These are phyloP conservation scores for Oceanites oceanicus DNA, from an alignment of 2,113 vertebrate species.

Conservation along the genomic window DNA sequence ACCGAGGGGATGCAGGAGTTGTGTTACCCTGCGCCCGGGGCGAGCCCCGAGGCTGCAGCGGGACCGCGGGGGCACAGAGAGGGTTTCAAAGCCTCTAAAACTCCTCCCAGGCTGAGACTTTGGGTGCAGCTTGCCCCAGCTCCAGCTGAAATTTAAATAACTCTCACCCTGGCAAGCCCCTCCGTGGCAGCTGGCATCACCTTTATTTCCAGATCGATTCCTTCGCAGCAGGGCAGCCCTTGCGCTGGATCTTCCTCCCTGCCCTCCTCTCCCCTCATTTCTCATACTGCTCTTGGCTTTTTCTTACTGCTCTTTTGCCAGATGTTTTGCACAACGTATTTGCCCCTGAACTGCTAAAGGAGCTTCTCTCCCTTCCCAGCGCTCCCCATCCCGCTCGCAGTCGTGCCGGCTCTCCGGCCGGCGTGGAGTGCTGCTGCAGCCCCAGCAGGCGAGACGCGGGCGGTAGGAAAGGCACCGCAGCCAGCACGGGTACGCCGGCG, in stretches of 20 bases:
- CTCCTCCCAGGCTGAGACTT: too few species aligned
- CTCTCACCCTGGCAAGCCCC: background rate
- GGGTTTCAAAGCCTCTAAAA: background rate
- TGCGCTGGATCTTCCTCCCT: background rate
- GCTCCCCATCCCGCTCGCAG: background rate
- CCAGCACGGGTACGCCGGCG: rapidly evolving
- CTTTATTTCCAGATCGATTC: background rate
- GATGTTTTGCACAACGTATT: rapidly evolving
- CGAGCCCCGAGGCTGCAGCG: background rate
- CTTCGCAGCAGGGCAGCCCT: background rate
- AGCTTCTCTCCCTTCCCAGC: background rate
- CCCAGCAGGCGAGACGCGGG: rapidly evolving
- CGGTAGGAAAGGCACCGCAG: rapidly evolving
- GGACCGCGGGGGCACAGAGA: rapidly evolving
- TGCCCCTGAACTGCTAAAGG: rapidly evolving
- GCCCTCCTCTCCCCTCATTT: background rate
- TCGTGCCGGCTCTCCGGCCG: rapidly evolving
- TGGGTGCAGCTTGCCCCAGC: background rate
- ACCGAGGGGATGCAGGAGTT: background rate
- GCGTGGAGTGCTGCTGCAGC: background rate
- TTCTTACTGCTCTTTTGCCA: background rate
- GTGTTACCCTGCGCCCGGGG: background rate
- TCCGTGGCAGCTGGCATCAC: background rate
- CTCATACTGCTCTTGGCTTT: background rate
- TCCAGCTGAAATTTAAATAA: background rate